Conservation (phyloP, 2,797 vertebrate genomes). For the Macropodus opercularis region DNA sequence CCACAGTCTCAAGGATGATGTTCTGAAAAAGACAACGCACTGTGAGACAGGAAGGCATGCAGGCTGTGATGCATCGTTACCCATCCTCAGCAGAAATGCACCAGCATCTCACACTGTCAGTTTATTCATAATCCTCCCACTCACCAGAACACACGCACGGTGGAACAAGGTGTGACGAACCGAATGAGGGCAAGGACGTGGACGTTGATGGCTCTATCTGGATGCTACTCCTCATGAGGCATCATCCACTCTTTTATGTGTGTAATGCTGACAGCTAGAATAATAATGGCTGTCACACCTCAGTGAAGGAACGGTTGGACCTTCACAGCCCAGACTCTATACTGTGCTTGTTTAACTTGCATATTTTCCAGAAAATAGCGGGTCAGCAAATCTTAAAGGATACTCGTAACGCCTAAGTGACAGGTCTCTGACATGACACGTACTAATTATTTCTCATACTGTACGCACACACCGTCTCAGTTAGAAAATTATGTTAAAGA, state of each 20-base stretch:
- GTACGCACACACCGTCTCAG: slow-evolving; percentile 17
- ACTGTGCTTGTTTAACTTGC: slow-evolving; percentile 82
- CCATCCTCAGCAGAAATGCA: slow-evolving; percentile 38
- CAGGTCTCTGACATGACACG: slow-evolving; percentile 19
- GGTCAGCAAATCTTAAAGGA: slow-evolving; percentile 77
- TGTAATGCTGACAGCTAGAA: slow-evolving; percentile 88
- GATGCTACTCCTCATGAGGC: slow-evolving; percentile 76
- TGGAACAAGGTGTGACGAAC: slow-evolving; percentile 58
- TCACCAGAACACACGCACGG: slow-evolving; percentile 14
- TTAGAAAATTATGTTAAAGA: slow-evolving; percentile 8
- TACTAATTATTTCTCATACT: slow-evolving; percentile 40
- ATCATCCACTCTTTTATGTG: slow-evolving; percentile 85
- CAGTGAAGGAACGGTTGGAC: slow-evolving; percentile 83
- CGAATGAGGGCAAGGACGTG: slow-evolving; percentile 74
- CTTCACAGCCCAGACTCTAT: slow-evolving; percentile 82
- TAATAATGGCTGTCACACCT: slow-evolving; percentile 89
- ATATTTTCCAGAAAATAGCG: slow-evolving; percentile 72
- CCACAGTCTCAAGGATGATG: slow-evolving; percentile 28
- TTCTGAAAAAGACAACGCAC: slow-evolving; percentile 36
- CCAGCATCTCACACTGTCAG: slow-evolving; percentile 56
- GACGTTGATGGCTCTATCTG: slow-evolving; percentile 90
- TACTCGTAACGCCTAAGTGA: slow-evolving; percentile 61
- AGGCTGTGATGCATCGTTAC: slow-evolving; percentile 7
- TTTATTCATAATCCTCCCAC: slow-evolving; percentile 49
- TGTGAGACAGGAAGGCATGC: slow-evolving; percentile 10